Evolutionary conservation across 2,797 vertebrate species (phyloP).

Genomic region (Diplodus sargus): DNA sequence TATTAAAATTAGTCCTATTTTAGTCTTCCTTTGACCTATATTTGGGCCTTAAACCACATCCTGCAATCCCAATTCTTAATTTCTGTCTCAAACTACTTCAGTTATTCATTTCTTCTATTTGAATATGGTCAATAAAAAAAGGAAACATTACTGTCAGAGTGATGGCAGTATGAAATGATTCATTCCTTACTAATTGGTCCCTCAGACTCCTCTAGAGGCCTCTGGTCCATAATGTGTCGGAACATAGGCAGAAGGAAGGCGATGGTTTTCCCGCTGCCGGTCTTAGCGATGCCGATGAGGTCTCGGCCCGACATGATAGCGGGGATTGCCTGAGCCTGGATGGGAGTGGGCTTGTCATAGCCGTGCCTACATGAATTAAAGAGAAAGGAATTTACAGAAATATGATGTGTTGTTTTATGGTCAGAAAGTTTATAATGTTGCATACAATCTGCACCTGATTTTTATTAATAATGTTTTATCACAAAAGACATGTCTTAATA

Average conservation of each 20-base stretch:
- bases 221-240: constrained; percentile 98
- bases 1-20: not conserved
- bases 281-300: constrained; percentile 98
- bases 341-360: constrained; percentile 98
- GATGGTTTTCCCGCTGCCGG: constrained; percentile 98
- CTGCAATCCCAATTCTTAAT: not conserved
- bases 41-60: not conserved
- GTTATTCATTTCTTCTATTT: not conserved
- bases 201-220: constrained; percentile 94
- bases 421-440: not conserved
- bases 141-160: not conserved
- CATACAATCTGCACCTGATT: not conserved
- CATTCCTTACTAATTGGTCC: constrained; percentile 91
- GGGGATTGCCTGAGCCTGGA: constrained; percentile 97
- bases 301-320: constrained; percentile 97
- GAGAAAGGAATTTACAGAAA: not conserved
- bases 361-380: constrained; percentile 83
- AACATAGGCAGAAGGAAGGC: constrained; percentile 99
- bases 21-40: constrained; percentile 12
- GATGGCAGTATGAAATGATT: not conserved
- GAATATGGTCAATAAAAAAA: not conserved
- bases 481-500: not conserved
- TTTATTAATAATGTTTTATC: not conserved
- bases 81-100: not conserved
- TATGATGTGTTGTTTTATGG: not conserved